Evolutionary conservation across 1,140 invertebrate species (phyloP), one percentile per base, ranked within the genome.

Genomic region (Heliothis subflexa): DNA sequence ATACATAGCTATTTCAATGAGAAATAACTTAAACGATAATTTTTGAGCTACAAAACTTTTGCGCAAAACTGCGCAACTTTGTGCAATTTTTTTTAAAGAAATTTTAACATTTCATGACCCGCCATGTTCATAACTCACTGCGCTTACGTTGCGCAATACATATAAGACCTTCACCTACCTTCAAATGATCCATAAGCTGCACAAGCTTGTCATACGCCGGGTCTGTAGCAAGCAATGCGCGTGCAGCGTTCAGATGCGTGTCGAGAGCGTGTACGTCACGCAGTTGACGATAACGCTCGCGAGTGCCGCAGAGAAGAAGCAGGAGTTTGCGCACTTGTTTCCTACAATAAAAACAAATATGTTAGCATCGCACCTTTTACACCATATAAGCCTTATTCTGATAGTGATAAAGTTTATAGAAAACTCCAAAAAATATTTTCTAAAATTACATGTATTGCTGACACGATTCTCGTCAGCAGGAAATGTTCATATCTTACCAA

Each of bases 231-330:
- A 95, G 91, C 9, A 95, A 89, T 11, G 91, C 90, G 25, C 95
- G 94, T 21, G 95, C 95, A 81, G 96, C 96, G 88, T 97, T 97
- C 83, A 98, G 96, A 85, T 98, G 97, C 57, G 97, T 97, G 81
- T 97, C 97, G 1, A 98, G 93, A 7, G 98, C 97, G 94, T 99
- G 98, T 11, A 99, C 96, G 95, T 99, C 99, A 50, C 99, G 96
- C 54, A 99, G 93, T 89, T 99, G 98, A 18, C 99, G 96, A 93
- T 99, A 99, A 78, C 98, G 98, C 82, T 99, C 99, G 88, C 99
- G 99, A 50, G 97, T 99, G 18, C 98, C 99, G 92, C 99, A 99
- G 77, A 99, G 97, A 83, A 98, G 98, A 68, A 99, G 95, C 0
- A 99, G 91, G 3, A 99, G 95, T 95, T 99, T 99, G 10, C 98